A percentile compares a stretch with the other conserved stretches of the same genome.
These are phyloP conservation scores for Bhutanitis thaidina DNA, from an alignment of 2,888 invertebrate genomes.

Conservation along the genomic window DNA sequence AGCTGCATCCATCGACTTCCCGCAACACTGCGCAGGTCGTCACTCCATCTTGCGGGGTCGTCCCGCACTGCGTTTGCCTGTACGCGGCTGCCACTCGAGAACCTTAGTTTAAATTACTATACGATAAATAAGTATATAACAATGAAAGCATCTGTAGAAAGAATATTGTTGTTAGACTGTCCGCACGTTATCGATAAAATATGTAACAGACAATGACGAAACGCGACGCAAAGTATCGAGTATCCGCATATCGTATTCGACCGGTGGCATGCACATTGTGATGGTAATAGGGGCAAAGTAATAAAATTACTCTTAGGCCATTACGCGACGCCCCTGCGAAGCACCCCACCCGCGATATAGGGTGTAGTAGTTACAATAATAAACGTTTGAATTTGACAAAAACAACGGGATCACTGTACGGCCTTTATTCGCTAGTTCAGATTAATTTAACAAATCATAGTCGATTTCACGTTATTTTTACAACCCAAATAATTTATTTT, in stretches of 20 bases:
- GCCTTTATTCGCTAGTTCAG: conserved; percentile 35
- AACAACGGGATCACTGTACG: conserved; percentile 61
- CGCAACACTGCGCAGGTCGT: too few species aligned
- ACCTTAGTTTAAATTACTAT: too few species aligned
- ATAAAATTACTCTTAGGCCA: conserved; percentile 80
- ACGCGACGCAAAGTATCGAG: conserved; percentile 39
- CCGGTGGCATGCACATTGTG: conserved; percentile 74
- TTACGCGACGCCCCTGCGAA: conserved; percentile 67
- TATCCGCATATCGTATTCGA: conserved; percentile 59
- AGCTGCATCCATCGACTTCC: too few species aligned
- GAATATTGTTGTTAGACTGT: conserved; percentile 8
- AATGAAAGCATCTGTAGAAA: conserved; percentile 2
- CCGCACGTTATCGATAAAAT: conserved; percentile 28
- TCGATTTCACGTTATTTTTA: neutral
- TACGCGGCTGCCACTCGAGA: too few species aligned
- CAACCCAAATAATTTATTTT: too few species aligned
- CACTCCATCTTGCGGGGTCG: too few species aligned
- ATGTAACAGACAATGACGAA: conserved; percentile 32
- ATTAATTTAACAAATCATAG: neutral
- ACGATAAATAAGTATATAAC: too few species aligned
- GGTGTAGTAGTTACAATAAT: conserved; percentile 64
- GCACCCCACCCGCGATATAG: conserved; percentile 56
- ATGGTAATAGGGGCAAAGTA: conserved; percentile 79
- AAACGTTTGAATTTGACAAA: conserved; percentile 60
- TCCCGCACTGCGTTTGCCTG: too few species aligned